Evolutionary conservation across 2,888 invertebrate genomes (phyloP).

Genomic region (Mystacides longicornis): DNA sequence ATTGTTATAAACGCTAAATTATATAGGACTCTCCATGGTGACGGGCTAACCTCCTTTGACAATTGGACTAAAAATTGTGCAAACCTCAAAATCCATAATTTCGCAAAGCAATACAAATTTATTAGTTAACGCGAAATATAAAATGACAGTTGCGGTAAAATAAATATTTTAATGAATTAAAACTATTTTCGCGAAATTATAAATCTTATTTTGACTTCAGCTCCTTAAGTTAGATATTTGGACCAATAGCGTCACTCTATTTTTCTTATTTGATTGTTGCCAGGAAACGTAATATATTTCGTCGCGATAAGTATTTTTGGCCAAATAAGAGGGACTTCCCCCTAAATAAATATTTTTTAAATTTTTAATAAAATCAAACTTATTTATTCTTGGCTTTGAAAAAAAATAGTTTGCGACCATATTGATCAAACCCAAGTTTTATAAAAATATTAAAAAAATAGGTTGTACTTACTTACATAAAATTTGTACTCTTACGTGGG

Average conservation of each 20-base stretch:
- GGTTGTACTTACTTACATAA: too few species aligned
- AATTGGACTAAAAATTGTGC: neutral
- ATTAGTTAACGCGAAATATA: neutral
- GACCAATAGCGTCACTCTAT: neutral
- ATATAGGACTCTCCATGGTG: constrained; percentile 51
- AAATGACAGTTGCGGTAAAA: neutral
- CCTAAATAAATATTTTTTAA: too few species aligned
- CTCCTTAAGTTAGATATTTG: neutral
- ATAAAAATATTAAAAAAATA: too few species aligned
- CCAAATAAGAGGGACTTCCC: too few species aligned
- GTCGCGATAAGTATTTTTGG: too few species aligned
- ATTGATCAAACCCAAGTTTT: too few species aligned
- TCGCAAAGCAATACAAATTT: neutral
- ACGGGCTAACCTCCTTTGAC: constrained; percentile 32
- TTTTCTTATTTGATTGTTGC: too few species aligned
- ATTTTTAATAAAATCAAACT: too few species aligned
- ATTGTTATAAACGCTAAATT: constrained; percentile 30
- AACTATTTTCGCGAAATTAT: constrained; percentile 17
- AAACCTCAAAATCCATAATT: neutral
- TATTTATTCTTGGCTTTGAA: too few species aligned
- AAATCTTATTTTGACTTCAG: constrained; percentile 15
- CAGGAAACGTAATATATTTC: too few species aligned
- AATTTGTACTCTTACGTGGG: too few species aligned
- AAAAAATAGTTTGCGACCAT: too few species aligned
- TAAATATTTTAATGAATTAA: constrained; percentile 5